Evolutionary conservation across 1,140 invertebrate genomes (phyloP).

Genomic region (Megathymus violae): DNA sequence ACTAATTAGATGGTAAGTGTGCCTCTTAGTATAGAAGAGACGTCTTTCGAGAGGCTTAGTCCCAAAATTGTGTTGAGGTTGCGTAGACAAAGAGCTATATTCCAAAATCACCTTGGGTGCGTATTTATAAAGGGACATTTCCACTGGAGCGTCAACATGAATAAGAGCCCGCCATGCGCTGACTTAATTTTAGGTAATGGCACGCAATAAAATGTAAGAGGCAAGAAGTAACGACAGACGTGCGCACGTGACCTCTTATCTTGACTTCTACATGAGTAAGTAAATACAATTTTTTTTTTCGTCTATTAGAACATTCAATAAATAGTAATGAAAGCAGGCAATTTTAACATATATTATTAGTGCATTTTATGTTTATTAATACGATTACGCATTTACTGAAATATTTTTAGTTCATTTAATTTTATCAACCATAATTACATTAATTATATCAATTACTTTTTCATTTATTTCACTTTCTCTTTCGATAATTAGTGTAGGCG

Average conservation of each 20-base stretch:
- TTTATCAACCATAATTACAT: too few relatives aligned
- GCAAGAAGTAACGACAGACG: conserved; percentile 70
- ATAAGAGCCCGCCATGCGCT: conserved; percentile 59
- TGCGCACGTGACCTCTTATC: conserved; percentile 71
- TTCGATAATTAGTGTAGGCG: too few relatives aligned
- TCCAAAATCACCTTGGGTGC: conserved; percentile 2
- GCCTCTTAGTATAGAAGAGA: conserved; percentile 17
- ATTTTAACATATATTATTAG: too few relatives aligned
- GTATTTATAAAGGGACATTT: conserved; percentile 43
- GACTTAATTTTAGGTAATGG: conserved; percentile 77
- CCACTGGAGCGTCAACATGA: conserved; percentile 52
- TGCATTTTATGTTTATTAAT: too few relatives aligned
- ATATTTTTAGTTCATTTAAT: too few relatives aligned
- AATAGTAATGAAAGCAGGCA: too few relatives aligned
- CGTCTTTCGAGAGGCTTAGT: conserved; percentile 28
- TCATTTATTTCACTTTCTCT: too few relatives aligned
- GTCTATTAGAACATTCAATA: neutral
- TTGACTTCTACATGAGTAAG: conserved; percentile 56
- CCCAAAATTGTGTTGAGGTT: conserved; percentile 38
- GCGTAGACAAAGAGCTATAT: conserved; percentile 8
- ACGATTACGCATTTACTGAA: too few relatives aligned
- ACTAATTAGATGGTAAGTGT: conserved; percentile 36
- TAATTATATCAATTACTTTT: too few relatives aligned
- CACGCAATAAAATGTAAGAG: conserved; percentile 78
- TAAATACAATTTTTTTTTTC: conserved; percentile 59